phyloP scores from a whole-genome alignment of 2,113 vertebrate genomes.

The Anoplopoma fimbria region DNA sequence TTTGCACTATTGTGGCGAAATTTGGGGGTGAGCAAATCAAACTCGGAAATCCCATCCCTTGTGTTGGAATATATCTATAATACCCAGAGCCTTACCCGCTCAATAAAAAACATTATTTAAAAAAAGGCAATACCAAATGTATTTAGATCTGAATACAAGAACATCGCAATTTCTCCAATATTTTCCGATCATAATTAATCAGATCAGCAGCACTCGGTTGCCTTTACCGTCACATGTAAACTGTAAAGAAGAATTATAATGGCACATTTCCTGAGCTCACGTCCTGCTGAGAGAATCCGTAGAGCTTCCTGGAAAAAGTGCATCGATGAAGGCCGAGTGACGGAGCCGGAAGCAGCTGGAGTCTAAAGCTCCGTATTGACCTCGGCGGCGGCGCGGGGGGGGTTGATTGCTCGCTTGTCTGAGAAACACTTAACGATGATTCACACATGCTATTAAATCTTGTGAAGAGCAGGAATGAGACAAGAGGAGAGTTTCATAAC shows the following conservation, averaged over 20 bases:
- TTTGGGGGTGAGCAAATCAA: no score
- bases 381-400: background rate
- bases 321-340: background rate
- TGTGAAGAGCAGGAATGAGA: background rate
- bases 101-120: no score
- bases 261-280: slow-evolving; percentile 4
- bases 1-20: no score
- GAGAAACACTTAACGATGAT: background rate
- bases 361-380: background rate
- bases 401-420: background rate
- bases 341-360: background rate
- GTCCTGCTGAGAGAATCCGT: background rate
- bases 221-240: background rate
- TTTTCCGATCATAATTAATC: no score
- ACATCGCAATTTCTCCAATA: no score
- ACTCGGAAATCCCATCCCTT: no score
- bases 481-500: background rate
- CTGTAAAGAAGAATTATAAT: no score
- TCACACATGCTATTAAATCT: background rate
- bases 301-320: slow-evolving; percentile 9
- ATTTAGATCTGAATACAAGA: no score
- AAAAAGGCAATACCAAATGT: no score
- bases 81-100: no score
- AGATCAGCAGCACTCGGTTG: no score
- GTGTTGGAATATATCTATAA: no score